phyloP scores from a whole-genome alignment of 2,888 invertebrate genomes.

The Cheiracanthium punctorium region DNA sequence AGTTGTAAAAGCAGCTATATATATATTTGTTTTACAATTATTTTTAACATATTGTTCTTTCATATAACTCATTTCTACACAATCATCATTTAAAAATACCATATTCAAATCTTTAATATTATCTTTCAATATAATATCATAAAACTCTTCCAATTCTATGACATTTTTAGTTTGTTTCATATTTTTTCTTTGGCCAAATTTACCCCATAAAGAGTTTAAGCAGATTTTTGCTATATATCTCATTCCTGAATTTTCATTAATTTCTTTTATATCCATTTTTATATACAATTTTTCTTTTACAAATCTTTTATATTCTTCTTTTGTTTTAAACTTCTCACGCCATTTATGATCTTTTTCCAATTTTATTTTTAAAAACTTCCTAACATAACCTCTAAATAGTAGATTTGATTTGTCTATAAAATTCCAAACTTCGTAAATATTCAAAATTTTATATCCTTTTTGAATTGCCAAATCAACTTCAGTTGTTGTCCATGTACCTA shows the following conservation, averaged over 20 bases:
- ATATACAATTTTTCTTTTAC: constrained; percentile 19
- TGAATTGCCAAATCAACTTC: not conserved
- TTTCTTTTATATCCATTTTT: not conserved
- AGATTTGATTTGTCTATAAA: not conserved
- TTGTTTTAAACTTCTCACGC: constrained; percentile 5
- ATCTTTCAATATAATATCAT: constrained; percentile 20
- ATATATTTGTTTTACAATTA: too few species aligned
- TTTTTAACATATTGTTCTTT: constrained; percentile 1
- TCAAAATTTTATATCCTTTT: not conserved
- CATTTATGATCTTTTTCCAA: too few species aligned
- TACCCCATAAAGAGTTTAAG: constrained; percentile 15
- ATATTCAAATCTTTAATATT: constrained; percentile 20
- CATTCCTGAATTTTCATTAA: not conserved
- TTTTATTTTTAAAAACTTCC: constrained; percentile 3
- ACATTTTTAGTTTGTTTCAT: constrained; percentile 19
- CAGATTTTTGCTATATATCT: constrained; percentile 20
- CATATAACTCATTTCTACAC: constrained; percentile 32
- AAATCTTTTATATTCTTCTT: not conserved
- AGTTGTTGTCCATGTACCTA: not conserved
- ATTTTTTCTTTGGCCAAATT: constrained; percentile 15
- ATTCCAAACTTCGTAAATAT: not conserved
- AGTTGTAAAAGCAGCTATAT: too few species aligned
- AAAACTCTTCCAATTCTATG: constrained; percentile 11
- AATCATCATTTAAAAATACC: constrained; percentile 31
- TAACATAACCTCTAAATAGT: constrained; percentile 4